Conservation (phyloP, 2,888 invertebrate species). For the Philereme transversata region DNA sequence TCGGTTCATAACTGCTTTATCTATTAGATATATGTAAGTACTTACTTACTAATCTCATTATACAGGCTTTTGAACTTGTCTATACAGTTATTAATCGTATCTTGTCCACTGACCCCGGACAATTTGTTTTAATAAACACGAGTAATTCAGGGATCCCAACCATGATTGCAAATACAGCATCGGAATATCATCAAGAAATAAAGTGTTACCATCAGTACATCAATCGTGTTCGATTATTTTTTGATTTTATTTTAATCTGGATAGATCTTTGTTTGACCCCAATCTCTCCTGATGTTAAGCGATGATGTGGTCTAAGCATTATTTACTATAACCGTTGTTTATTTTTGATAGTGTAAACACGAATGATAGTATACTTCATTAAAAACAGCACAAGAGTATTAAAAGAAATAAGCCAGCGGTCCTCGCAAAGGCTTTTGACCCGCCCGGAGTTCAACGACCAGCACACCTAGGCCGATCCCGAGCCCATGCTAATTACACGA, state of each 20-base stretch:
- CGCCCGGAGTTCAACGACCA: conserved; percentile 59
- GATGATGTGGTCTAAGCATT: too few relatives aligned
- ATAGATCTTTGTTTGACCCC: too few relatives aligned
- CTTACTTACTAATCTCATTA: neutral
- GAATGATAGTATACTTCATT: conserved; percentile 11
- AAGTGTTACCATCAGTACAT: too few relatives aligned
- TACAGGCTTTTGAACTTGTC: neutral
- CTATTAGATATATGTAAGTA: too few relatives aligned
- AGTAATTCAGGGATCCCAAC: too few relatives aligned
- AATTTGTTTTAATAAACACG: too few relatives aligned
- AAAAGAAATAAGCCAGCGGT: conserved; percentile 39
- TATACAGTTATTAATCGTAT: neutral
- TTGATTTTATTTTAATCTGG: too few relatives aligned
- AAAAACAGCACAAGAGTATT: conserved; percentile 17
- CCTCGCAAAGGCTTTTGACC: conserved; percentile 69
- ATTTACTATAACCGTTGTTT: neutral
- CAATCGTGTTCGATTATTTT: too few relatives aligned
- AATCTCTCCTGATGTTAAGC: too few relatives aligned
- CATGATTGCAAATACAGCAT: too few relatives aligned
- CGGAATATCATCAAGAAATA: too few relatives aligned
- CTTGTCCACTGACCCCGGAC: too few relatives aligned
- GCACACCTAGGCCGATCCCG: conserved; percentile 50
- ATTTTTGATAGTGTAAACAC: conserved; percentile 13
- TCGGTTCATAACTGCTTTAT: neutral
- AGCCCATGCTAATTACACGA: conserved; percentile 52